Percentiles rank a stretch among this genome's conserved stretches.
phyloP scores from a whole-genome alignment of 2,797 vertebrate species.

The Threskiornis aethiopicus region DNA sequence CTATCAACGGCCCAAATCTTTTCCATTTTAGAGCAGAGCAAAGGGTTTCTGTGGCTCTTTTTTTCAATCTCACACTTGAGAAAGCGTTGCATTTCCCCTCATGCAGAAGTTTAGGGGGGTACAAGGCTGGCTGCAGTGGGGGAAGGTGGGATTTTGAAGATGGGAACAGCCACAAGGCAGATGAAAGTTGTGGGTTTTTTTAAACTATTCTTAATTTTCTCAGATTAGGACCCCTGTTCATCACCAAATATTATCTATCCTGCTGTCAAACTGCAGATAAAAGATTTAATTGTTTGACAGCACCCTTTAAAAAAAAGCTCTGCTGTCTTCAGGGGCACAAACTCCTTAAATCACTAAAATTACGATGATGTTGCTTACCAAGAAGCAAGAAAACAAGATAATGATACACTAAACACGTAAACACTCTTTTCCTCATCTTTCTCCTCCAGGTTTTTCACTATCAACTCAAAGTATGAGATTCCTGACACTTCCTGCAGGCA shows the following conservation, averaged over 20 bases:
- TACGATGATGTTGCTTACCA: not conserved
- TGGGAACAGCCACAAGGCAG: not conserved
- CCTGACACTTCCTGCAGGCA: not conserved
- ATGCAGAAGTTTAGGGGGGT: accelerated
- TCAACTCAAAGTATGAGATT: not conserved
- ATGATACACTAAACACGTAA: not conserved
- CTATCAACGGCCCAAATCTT: not conserved
- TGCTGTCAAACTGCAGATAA: not conserved
- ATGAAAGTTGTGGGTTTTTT: not conserved
- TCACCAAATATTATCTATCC: not conserved
- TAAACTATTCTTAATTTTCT: not conserved
- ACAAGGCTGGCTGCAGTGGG: not conserved
- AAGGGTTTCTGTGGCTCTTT: not conserved
- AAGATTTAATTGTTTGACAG: not conserved
- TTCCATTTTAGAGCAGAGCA: not conserved
- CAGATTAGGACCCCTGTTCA: not conserved
- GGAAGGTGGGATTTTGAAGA: not conserved
- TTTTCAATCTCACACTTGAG: not conserved
- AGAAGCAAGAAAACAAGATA: not conserved
- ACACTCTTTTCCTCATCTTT: not conserved
- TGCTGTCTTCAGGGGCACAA: not conserved
- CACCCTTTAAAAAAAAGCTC: not conserved
- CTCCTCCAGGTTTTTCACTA: not conserved
- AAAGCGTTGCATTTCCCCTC: accelerated
- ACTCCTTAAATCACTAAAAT: not conserved